phyloP scores from a whole-genome alignment of 2,113 vertebrate genomes.

The Falco punctatus region DNA sequence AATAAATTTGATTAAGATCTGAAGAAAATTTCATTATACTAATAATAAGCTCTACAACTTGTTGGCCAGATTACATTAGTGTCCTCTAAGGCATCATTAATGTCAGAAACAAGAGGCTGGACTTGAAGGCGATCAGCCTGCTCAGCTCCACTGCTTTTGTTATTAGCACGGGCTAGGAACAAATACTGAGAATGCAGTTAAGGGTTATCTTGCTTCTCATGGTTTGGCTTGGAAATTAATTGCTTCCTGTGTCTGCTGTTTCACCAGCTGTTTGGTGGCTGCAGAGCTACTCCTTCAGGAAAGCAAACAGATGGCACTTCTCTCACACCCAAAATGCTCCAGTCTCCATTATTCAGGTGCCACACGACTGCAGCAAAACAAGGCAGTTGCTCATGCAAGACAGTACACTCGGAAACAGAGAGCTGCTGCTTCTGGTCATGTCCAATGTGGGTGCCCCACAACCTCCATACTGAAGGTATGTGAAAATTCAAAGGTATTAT shows the following conservation, averaged over 20 bases:
- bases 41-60: neutral
- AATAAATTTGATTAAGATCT: neutral
- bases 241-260: neutral
- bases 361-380: neutral
- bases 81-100: neutral
- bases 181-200: neutral
- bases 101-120: neutral
- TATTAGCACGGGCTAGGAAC: fast-evolving
- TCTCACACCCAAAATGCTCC: neutral
- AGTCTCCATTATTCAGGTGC: neutral
- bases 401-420: fast-evolving
- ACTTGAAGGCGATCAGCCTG: neutral
- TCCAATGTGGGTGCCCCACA: fast-evolving
- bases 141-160: neutral
- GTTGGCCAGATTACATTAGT: neutral
- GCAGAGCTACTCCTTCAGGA: neutral
- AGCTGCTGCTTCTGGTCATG: neutral
- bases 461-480: neutral
- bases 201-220: neutral
- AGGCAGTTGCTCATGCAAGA: fast-evolving
- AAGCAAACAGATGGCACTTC: neutral
- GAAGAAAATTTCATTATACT: neutral
- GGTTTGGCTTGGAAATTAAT: neutral
- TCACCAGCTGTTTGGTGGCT: neutral
- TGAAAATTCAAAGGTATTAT: neutral